These are phyloP conservation scores for Agrypnia vestita DNA, from an alignment of 1,140 invertebrate genomes.

Conservation along the genomic window DNA sequence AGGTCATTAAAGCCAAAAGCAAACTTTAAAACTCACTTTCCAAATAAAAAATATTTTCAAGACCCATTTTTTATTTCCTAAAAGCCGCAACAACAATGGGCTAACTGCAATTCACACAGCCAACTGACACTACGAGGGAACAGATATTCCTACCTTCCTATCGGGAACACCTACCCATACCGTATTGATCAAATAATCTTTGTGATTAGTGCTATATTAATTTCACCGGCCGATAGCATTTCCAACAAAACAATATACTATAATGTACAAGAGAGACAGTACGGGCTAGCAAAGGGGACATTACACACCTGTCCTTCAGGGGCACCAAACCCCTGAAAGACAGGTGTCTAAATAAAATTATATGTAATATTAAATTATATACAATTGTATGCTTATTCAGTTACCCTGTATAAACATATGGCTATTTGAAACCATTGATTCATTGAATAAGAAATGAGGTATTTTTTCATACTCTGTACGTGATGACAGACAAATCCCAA, in stretches of 20 bases:
- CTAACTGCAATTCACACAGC: constrained; percentile 45
- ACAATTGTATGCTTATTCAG: too few relatives aligned
- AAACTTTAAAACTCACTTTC: constrained; percentile 69
- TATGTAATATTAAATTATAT: too few relatives aligned
- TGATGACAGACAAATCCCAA: too few relatives aligned
- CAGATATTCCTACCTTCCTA: constrained; percentile 28
- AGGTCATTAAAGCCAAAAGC: neutral
- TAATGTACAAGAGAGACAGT: neutral
- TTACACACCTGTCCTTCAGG: constrained; percentile 54
- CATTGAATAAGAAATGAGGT: too few relatives aligned
- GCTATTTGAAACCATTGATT: too few relatives aligned
- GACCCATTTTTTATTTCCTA: constrained; percentile 65
- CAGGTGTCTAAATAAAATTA: too few relatives aligned
- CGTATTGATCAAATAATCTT: constrained; percentile 62
- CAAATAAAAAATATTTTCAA: constrained; percentile 73
- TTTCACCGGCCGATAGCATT: constrained; percentile 55
- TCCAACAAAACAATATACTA: constrained; percentile 52
- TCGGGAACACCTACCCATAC: constrained; percentile 26
- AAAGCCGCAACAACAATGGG: constrained; percentile 42
- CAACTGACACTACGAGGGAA: constrained; percentile 49
- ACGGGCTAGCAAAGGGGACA: constrained; percentile 43
- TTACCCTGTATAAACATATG: too few relatives aligned
- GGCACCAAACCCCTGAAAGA: constrained; percentile 7
- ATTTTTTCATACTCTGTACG: too few relatives aligned
- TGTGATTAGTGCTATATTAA: constrained; percentile 59